Conservation (phyloP, 2,888 invertebrate species). For the Andrena marginata region DNA sequence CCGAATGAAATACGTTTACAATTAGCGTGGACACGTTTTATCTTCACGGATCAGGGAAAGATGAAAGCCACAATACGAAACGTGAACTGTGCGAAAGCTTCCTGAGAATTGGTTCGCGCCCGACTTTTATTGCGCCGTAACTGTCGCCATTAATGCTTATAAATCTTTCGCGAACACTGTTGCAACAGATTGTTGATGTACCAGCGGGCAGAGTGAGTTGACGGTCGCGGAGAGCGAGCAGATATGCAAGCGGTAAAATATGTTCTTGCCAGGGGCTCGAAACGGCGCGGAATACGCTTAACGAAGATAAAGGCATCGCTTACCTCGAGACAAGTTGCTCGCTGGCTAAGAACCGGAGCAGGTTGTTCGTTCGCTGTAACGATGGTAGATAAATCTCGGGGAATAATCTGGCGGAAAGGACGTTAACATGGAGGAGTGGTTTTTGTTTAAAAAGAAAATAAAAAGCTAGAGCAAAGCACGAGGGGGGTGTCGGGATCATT, state of each 20-base stretch:
- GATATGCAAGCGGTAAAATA: conserved; percentile 31
- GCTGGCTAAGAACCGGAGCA: not conserved
- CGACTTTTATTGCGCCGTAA: conserved; percentile 15
- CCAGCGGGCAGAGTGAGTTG: not conserved
- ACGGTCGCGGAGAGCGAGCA: not conserved
- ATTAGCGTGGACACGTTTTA: not conserved
- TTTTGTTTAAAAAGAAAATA: conserved; percentile 17
- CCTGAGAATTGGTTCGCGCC: not conserved
- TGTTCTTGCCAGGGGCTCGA: conserved; percentile 11
- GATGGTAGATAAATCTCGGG: conserved; percentile 37
- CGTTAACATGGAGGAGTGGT: conserved; percentile 14
- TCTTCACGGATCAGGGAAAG: not conserved
- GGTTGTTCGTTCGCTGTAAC: conserved; percentile 27
- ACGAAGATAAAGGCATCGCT: conserved; percentile 45
- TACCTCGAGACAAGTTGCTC: conserved; percentile 29
- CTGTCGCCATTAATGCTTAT: conserved; percentile 28
- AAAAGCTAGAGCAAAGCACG: not conserved
- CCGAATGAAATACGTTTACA: not conserved
- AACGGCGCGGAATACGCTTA: conserved; percentile 31
- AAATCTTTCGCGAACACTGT: not conserved
- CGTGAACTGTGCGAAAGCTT: not conserved
- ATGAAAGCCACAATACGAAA: not conserved
- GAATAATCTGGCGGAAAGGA: conserved; percentile 25
- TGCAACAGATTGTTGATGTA: conserved; percentile 22
- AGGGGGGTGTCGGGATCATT: conserved; percentile 3